Evolutionary conservation across 2,888 invertebrate species (phyloP).

Genomic region (Metallyticus violacea): DNA sequence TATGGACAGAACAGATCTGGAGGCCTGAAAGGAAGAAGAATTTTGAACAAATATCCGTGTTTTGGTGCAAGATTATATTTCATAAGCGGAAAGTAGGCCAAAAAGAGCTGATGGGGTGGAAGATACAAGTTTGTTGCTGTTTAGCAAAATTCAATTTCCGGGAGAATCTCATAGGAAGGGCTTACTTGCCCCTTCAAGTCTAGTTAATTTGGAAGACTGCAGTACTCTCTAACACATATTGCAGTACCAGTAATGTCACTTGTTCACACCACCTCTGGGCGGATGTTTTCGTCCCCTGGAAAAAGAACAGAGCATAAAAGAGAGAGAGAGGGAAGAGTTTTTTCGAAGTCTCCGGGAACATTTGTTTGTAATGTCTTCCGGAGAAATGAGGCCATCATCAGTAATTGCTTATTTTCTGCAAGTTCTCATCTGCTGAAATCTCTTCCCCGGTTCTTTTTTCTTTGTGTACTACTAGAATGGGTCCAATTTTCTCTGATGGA

Average conservation of each 20-base stretch:
- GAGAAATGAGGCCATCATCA: neutral
- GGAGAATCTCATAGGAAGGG: neutral
- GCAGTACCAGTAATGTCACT: neutral
- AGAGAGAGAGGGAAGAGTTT: neutral
- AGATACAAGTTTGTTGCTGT: neutral
- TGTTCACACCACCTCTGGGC: too few species aligned
- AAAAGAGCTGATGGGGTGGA: neutral
- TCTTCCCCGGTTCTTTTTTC: neutral
- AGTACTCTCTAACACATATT: neutral
- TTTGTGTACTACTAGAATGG: neutral
- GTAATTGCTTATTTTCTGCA: neutral
- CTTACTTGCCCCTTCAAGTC: neutral
- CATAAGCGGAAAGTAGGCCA: neutral
- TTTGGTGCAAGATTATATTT: too few species aligned
- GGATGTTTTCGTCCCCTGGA: too few species aligned
- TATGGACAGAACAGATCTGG: too few species aligned
- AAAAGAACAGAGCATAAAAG: too few species aligned
- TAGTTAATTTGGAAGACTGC: neutral
- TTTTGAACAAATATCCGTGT: too few species aligned
- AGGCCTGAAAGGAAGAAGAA: too few species aligned
- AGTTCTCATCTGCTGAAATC: neutral
- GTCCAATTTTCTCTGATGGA: neutral
- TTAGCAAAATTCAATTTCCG: neutral
- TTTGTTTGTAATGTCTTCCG: neutral
- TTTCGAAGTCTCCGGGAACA: neutral